Evolutionary conservation across 2,113 vertebrate species (phyloP), one percentile per base, ranked within the genome.

Genomic region (Grallaria varia): DNA sequence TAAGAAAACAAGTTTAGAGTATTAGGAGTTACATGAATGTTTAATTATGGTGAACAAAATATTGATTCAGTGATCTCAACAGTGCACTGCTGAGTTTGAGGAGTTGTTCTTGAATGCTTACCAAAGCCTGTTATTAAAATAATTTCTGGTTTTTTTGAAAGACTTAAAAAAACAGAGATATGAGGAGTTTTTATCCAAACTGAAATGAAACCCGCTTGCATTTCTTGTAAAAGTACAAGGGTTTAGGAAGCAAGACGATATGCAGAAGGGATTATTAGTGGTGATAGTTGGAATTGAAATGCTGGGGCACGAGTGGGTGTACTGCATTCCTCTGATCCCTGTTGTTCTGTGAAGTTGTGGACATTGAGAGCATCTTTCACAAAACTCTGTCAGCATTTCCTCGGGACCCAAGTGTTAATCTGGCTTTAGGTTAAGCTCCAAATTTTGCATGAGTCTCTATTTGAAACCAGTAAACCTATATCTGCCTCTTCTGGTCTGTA

Each of bases 21-120:
- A 42, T 71, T 92, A 87, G 69, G 66, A 95, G 76, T 94, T 95
- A 71, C 69, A 91, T 96, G 93, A 95, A 97, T 97, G 59, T 97
- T 97, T 96, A 95, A 96, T 94, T 94, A 82, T 59, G 55, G 88
- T 96, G 69, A 96, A 77, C 55, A 84, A 92, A 97, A 94, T 95
- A 94, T 88, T 96, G 92, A 92, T 94, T 92, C 75, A 90, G 1
- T 92, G 66, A 74, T 92, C 88, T 93, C 88, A 53, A 5, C 79
- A 73, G 72, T 45, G 42, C 66, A 49, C n/a, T 93, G 53, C 74
- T 88, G 69, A 66, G 25, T 84, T 93, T 80, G 68, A 93, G 75
- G 31, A 88, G 81, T 93, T 97, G 58, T 58, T 93, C 59, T 91
- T 97, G 86, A 96, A 87, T 84, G 47, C 81, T 88, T 95, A 86